These are phyloP conservation scores for Syrista parreyssii DNA, from an alignment of 2,888 invertebrate genomes.

Conservation along the genomic window DNA sequence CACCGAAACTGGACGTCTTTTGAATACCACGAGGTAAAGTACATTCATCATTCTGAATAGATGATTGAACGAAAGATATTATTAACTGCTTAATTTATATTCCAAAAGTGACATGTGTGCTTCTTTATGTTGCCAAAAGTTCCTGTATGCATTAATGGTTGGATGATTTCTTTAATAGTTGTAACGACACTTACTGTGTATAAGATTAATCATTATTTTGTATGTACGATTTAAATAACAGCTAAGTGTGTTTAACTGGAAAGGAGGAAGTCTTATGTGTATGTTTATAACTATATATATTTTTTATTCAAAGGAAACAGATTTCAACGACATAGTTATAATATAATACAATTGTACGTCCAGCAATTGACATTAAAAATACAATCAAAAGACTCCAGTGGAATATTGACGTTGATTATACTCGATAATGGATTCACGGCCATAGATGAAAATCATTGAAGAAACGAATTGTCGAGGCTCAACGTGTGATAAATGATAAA, in stretches of 20 bases:
- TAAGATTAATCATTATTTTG: too few relatives aligned
- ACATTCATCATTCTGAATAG: neutral
- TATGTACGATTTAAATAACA: too few relatives aligned
- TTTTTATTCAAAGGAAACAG: too few relatives aligned
- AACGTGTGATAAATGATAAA: neutral
- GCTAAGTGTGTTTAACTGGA: neutral
- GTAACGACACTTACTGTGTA: too few relatives aligned
- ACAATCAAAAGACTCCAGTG: neutral
- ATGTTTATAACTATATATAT: too few relatives aligned
- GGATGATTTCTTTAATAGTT: too few relatives aligned
- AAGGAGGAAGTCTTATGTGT: neutral
- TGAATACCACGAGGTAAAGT: neutral
- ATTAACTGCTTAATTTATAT: neutral
- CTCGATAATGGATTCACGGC: neutral
- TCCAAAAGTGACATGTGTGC: neutral
- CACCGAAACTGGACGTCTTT: neutral
- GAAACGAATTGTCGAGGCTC: neutral
- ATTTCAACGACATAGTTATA: too few relatives aligned
- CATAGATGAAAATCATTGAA: neutral
- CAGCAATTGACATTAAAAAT: neutral
- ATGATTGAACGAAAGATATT: neutral
- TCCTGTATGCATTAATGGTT: neutral
- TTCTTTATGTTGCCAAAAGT: neutral
- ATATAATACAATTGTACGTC: neutral
- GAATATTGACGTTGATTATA: neutral